Base-by-base conservation (phyloP, 2,113 vertebrate genomes). In the Passer domesticus region DNA sequence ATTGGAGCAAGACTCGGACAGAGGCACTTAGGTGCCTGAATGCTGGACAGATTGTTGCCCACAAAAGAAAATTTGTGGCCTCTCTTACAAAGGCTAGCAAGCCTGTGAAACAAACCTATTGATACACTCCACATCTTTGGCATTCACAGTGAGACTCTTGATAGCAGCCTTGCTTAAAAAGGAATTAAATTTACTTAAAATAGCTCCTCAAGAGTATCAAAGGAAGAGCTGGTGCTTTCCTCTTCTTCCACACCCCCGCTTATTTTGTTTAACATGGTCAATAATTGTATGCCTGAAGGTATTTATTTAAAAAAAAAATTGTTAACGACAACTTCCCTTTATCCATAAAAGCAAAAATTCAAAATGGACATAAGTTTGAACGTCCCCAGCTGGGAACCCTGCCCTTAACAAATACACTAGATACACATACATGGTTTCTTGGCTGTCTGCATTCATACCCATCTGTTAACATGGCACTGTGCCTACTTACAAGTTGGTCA, bases 401-500 rank as follows among this genome's bases (percentile, higher is more conserved):
- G 97, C 97, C 97, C 97, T 98, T 97, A 97, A 97, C 97, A 98
- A 97, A 97, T 89, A 97, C 95, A 97, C 91, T 81, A 96, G 96
- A 96, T 96, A 97, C 97, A 97, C 95, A 98, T 95, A 96, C 98
- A 97, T 96, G 95, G 90, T 97, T 97, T 98, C 97, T 96, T 98
- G 97, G 97, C 97, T 97, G 96, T 96, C 96, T 96, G 55, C 52
- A 90, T 94, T 95, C 97, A 96, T 55, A 74, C 86, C 97, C 97
- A 97, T 98, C 97, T 98, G 97, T 91, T 95, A 83, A 83, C 79
- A 97, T 98, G 98, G 97, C 98, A 97, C 44, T 22, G 55, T 97
- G 98, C 98, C 98, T 97, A 93, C 96, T 98, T 96, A 97, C 97
- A 98, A 98, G 98, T 97, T 98, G 97, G 97, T 98, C 98, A 97